Evolutionary conservation across 2,888 invertebrate genomes (phyloP).

Genomic region (Carcina quercana): DNA sequence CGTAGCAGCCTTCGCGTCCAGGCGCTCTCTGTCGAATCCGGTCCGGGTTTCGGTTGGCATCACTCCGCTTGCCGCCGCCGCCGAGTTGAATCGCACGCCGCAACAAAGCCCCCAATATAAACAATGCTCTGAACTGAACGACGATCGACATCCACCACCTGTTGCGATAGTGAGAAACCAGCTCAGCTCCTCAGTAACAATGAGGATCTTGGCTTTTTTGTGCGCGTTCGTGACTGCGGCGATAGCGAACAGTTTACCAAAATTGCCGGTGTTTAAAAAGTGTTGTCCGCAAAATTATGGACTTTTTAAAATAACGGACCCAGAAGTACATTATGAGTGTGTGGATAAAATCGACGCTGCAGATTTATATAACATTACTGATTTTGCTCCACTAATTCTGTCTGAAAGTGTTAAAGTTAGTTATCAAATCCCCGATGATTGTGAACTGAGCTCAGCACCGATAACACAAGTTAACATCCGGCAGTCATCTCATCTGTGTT

Average conservation of each 20-base stretch:
- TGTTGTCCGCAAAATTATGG: conserved; percentile 48
- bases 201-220: conserved; percentile 40
- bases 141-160: conserved; percentile 49
- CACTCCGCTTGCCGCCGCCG: conserved; percentile 37
- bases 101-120: conserved; percentile 23
- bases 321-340: conserved; percentile 36
- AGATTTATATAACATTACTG: conserved; percentile 30
- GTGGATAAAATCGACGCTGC: conserved; percentile 30
- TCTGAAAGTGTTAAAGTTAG: conserved; percentile 32
- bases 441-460: conserved; percentile 33
- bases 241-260: conserved; percentile 18
- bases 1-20: conserved; percentile 45
- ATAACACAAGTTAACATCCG: conserved; percentile 23
- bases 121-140: conserved; percentile 43
- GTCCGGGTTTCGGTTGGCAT: conserved; percentile 21
- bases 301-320: conserved; percentile 39
- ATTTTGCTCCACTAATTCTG: conserved; percentile 34
- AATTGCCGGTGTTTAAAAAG: conserved; percentile 41
- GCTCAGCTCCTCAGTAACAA: conserved; percentile 24
- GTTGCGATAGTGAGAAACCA: conserved; percentile 29
- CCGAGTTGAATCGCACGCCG: conserved; percentile 33
- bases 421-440: conserved; percentile 40
- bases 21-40: conserved; percentile 20
- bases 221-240: conserved; percentile 30
- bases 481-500: conserved; percentile 32